Conservation (phyloP, 2,113 vertebrate species). For the Pandion haliaetus region DNA sequence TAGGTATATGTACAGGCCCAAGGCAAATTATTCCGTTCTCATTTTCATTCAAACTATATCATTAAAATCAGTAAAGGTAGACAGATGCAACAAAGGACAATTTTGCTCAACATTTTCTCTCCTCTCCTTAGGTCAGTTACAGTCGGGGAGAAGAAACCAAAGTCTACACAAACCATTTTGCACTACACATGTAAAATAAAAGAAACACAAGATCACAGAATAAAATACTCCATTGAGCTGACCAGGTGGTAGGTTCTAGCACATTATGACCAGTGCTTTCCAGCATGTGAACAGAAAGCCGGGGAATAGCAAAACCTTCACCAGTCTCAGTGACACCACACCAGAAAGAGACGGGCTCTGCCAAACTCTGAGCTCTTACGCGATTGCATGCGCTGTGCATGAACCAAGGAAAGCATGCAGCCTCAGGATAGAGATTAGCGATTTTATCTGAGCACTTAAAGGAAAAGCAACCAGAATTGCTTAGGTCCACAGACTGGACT, state of each 20-base stretch:
- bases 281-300: neutral
- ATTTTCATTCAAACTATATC: neutral
- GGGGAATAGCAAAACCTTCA: neutral
- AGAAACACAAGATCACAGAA: neutral
- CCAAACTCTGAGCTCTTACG: no score
- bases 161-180: neutral
- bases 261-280: rapidly evolving
- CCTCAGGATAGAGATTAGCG: neutral
- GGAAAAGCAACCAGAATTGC: neutral
- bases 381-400: rapidly evolving
- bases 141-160: neutral
- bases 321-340: rapidly evolving
- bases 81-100: neutral
- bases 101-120: neutral
- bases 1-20: neutral
- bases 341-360: neutral
- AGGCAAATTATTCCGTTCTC: neutral
- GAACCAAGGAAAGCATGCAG: neutral
- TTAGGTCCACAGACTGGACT: neutral
- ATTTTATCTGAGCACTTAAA: neutral
- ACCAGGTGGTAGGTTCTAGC: neutral
- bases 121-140: neutral
- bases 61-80: neutral
- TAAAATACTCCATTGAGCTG: rapidly evolving
- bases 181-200: neutral